Evolutionary conservation across 2,888 invertebrate genomes (phyloP).

Genomic region (Agonopterix alstromeriana): DNA sequence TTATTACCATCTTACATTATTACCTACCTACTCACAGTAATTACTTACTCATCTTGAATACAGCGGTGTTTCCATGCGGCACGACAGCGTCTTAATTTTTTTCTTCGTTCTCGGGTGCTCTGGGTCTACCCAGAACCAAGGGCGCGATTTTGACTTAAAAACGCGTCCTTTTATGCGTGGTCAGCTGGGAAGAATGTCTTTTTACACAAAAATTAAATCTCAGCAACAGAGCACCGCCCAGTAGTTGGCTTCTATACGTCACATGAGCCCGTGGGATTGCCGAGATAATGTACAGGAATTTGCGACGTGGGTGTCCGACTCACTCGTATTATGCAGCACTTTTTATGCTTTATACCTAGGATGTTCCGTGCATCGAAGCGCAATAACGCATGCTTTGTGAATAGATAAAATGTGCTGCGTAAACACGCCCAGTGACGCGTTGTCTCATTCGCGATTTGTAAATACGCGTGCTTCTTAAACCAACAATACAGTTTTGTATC

Average conservation of each 20-base stretch:
- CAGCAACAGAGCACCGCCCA: constrained; percentile 43
- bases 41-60: too few relatives aligned
- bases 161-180: constrained; percentile 30
- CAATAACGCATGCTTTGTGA: constrained; percentile 55
- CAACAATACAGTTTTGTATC: constrained; percentile 1
- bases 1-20: too few relatives aligned
- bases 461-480: constrained; percentile 19
- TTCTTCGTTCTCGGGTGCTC: too few relatives aligned
- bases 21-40: too few relatives aligned
- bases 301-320: constrained; percentile 68
- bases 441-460: constrained; percentile 24
- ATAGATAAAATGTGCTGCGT: constrained; percentile 40
- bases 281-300: constrained; percentile 52
- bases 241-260: constrained; percentile 55
- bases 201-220: constrained; percentile 50
- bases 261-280: constrained; percentile 67
- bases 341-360: constrained; percentile 44
- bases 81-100: too few relatives aligned
- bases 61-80: too few relatives aligned
- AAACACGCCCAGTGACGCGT: constrained; percentile 46
- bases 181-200: constrained; percentile 46
- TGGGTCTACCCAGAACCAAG: too few relatives aligned
- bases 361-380: constrained; percentile 43
- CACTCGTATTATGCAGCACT: constrained; percentile 52
- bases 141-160: too few relatives aligned